phyloP scores from a whole-genome alignment of 2,113 vertebrate species.

The Pseudonaja textilis region DNA sequence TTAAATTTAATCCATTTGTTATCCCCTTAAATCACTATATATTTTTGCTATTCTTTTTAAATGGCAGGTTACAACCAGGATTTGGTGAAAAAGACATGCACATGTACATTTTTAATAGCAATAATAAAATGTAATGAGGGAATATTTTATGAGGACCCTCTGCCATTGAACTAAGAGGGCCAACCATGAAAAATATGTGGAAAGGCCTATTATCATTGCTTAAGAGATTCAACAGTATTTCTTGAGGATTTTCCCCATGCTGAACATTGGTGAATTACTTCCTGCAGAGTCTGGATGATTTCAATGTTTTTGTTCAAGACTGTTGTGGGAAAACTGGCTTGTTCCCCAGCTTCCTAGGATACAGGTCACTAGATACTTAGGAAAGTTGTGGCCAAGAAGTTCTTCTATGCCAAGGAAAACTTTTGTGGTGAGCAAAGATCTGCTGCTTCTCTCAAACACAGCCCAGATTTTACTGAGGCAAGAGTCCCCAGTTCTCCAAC shows the following conservation, averaged over 20 bases:
- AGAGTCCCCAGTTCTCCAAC: not conserved
- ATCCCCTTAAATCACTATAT: not conserved
- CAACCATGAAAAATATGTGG: not conserved
- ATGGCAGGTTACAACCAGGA: not conserved
- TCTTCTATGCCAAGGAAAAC: not conserved
- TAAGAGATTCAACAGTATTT: not conserved
- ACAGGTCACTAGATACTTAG: not conserved
- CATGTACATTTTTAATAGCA: not conserved
- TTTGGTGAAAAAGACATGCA: not conserved
- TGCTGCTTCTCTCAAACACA: not conserved
- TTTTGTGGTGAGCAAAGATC: not conserved
- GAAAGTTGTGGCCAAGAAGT: not conserved
- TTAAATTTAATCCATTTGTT: not conserved
- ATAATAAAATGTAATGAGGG: not conserved
- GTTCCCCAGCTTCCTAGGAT: not conserved
- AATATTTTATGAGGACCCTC: not conserved
- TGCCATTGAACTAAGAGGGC: not conserved
- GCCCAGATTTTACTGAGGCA: not conserved
- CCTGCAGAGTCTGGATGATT: not conserved
- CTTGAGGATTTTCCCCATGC: not conserved
- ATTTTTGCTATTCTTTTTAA: not conserved
- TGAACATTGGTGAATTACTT: not conserved
- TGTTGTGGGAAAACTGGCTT: not conserved
- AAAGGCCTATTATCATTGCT: not conserved
- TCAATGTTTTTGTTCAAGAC: not conserved